Evolutionary conservation across 1,140 invertebrate genomes (phyloP).

Genomic region (Drosophila ironensis): DNA sequence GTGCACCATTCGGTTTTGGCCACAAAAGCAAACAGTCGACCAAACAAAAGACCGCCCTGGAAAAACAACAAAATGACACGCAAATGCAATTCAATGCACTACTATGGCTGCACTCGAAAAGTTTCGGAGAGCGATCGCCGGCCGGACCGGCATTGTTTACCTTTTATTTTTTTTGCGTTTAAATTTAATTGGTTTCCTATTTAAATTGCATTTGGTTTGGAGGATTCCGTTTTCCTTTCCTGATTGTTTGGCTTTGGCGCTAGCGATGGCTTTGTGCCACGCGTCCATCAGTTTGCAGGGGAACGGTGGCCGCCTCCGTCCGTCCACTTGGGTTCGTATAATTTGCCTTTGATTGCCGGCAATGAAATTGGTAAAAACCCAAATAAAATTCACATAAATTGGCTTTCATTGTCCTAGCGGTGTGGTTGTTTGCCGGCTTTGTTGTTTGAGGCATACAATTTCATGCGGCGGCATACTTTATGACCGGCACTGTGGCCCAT

Average conservation of each 20-base stretch:
- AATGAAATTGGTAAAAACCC: conserved; percentile 42
- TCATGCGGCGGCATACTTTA: conserved; percentile 44
- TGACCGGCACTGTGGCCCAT: conserved; percentile 38
- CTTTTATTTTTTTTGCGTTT: conserved; percentile 48
- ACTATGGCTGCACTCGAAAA: conserved; percentile 32
- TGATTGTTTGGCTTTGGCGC: conserved; percentile 49
- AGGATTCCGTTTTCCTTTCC: conserved; percentile 1
- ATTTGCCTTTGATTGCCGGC: conserved; percentile 54
- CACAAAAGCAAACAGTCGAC: conserved; percentile 47
- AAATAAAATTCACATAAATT: conserved; percentile 62
- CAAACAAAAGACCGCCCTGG: conserved; percentile 23
- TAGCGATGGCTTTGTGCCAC: conserved; percentile 4
- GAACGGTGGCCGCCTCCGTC: no score
- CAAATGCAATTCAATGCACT: conserved; percentile 64
- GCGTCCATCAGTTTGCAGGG: not conserved
- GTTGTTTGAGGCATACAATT: conserved; percentile 36
- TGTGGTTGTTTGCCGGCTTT: conserved; percentile 12
- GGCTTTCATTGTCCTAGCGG: conserved; percentile 30
- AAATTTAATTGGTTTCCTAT: conserved; percentile 71
- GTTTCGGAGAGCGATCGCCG: conserved; percentile 4
- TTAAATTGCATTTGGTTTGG: conserved; percentile 53
- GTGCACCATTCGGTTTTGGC: conserved; percentile 2
- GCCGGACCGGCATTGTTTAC: conserved; percentile 35
- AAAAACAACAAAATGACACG: conserved; percentile 37
- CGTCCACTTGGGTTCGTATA: conserved; percentile 33